Evolutionary conservation across 1,140 invertebrate genomes (phyloP), one percentile per base, ranked within the genome.

Genomic region (Trissolcus basalis): DNA sequence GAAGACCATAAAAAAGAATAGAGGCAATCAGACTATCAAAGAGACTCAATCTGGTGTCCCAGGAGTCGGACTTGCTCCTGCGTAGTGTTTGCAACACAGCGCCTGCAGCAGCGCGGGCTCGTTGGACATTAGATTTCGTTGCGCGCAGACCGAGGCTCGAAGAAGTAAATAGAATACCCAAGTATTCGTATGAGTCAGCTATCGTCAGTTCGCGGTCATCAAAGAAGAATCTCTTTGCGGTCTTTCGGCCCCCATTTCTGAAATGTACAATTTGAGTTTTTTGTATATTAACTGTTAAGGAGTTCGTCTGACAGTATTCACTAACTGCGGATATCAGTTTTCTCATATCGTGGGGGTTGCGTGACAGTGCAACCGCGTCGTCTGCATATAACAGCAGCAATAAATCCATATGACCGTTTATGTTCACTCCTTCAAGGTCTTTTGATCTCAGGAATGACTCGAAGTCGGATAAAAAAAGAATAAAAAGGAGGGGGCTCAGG

Each of bases 181-280:
- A 12, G 12, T 50, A 50, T 0, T 33, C 27, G 13, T 50, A 50
- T 50, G 32, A 19, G 8, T 13, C 13, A n/a, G 33, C 48, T 10
- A 50, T 8, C 10, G n/a, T 11, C 5, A 50, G 4, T 33, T 12
- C 27, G 7, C 8, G 19, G n/a, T 5, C 12, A 10, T 3, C 36
- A 3, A 47, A 16, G 4, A 4, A 12, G 33, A 58, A 58, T 10
- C 33, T 47, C 19, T 45, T 35, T 13, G 15, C 13, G 1, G 55
- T 47, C 41, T 33, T 0, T 35, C 45, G n/a, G 1, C 55, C 55
- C 0, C 2, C 11, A n/a, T 12, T 10, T 2, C 54, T 8, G 19
- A 45, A 56, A 45, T 56, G 41, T 4, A 47, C 55, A 15, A 59
- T 59, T 14, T 47, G 4, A 2, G 55, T 59, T 19, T 59, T 59